Base-by-base conservation (phyloP, 1,140 invertebrate genomes). In the Proctacanthus coquilletti region DNA sequence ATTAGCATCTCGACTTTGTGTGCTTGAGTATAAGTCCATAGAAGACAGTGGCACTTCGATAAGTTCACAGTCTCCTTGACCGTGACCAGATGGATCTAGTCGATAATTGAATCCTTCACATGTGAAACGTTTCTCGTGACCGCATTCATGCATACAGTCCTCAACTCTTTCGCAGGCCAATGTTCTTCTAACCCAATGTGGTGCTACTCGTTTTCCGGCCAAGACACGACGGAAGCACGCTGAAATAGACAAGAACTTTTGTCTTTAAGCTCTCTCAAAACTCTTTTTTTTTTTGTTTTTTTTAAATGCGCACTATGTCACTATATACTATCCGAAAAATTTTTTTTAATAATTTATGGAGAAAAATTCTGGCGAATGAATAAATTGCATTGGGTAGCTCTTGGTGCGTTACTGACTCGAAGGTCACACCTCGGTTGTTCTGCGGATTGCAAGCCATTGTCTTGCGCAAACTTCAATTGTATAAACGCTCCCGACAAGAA, bases 81-180 rank as follows among this genome's bases (percentile, higher is more conserved):
- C 70, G 30, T 71, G 62, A 46, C 70, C 71, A 1, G 64, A 66
- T 2, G 69, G 66, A 50, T 76, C 74, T 45, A 76, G 53, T 42
- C 74, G 72, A 53, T 81, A 84, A 61, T 84, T 84, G 51, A 84
- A 86, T 41, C 80, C 82, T 60, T 82, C 77, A 50, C 82, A 86
- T 40, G 66, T 67, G 53, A 84, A 84, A 34, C 67, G 56, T 45
- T 69, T 74, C 53, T 84, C 81, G 2, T 68, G 64, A n/a, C 72
- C 72, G 45, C 82, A 86, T 47, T 78, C 75, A 32, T 70, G 57
- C 53, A 77, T 70, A 52, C 81, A 86, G 44, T 80, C 75, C 40
- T 80, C 72, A 4, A 83, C 53, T 2, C 70, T 68, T 40, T 80
- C 74, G 49, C 80, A 82, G 21, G 70, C 66, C 10, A 81, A 56